These are phyloP conservation scores for Malacoctenus gilli DNA, from an alignment of 2,797 vertebrate genomes.

Conservation along the genomic window DNA sequence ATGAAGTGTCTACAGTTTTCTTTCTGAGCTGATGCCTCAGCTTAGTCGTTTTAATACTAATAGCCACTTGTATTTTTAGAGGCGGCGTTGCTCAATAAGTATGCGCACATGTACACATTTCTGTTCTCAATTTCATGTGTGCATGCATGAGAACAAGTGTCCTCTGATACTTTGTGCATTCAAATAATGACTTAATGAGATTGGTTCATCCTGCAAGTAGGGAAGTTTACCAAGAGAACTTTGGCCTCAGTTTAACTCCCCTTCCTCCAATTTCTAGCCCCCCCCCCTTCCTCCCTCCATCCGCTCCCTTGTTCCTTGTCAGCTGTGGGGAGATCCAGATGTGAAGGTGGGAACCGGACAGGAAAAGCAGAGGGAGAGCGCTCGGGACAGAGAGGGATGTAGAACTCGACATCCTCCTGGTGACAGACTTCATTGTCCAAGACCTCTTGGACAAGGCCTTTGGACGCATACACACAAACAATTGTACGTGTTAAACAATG, in stretches of 20 bases:
- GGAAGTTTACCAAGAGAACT: slow-evolving; percentile 45
- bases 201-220: slow-evolving; percentile 40
- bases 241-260: slow-evolving; percentile 46
- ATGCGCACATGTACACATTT: no score
- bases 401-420: slow-evolving; percentile 59
- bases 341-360: slow-evolving; percentile 63
- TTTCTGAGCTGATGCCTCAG: slow-evolving; percentile 9
- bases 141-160: slow-evolving; percentile 22
- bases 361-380: slow-evolving; percentile 51
- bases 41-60: no score
- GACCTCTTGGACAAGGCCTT: slow-evolving; percentile 55
- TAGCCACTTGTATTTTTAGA: no score
- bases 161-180: slow-evolving; percentile 41
- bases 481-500: slow-evolving; percentile 69
- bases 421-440: slow-evolving; percentile 68
- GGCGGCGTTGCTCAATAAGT: no score
- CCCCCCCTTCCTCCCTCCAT: slow-evolving; percentile 58
- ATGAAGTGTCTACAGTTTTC: slow-evolving; percentile 2
- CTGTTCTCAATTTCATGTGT: neutral
- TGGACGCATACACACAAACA: slow-evolving; percentile 66
- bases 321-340: slow-evolving; percentile 79
- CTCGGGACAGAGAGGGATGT: slow-evolving; percentile 27
- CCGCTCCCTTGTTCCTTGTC: slow-evolving; percentile 71
- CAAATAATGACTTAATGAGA: slow-evolving; percentile 57
- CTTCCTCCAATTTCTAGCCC: slow-evolving; percentile 58